Evolutionary conservation across 2,113 vertebrate genomes (phyloP).

Genomic region (Mustela nigripes): DNA sequence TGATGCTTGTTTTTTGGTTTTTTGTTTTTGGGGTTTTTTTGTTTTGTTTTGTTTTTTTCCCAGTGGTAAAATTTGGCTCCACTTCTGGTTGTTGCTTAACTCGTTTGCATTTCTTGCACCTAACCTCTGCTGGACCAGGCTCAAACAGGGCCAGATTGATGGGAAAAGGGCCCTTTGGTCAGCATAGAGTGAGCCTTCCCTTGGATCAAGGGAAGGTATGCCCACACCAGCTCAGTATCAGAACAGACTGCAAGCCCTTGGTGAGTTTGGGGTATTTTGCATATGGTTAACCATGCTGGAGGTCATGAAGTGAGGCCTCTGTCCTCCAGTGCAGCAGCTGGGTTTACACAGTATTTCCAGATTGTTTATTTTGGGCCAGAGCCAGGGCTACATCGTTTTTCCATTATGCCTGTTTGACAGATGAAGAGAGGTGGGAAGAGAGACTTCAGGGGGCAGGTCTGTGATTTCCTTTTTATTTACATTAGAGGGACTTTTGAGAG

Average conservation of each 20-base stretch:
- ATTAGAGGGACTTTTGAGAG: conserved; percentile 80
- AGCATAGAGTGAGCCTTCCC: conserved; percentile 24
- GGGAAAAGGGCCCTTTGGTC: neutral
- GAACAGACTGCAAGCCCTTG: conserved; percentile 66
- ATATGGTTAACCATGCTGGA: conserved; percentile 79
- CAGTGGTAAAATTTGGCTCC: conserved; percentile 9
- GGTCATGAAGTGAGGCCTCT: conserved; percentile 82
- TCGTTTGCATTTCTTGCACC: neutral
- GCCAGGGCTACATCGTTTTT: conserved; percentile 86
- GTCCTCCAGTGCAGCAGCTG: conserved; percentile 82
- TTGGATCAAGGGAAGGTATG: conserved; percentile 68
- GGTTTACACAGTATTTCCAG: conserved; percentile 85
- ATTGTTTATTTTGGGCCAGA: conserved; percentile 85
- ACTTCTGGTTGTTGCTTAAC: conserved; percentile 27
- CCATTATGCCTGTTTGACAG: conserved; percentile 81
- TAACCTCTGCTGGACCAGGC: conserved; percentile 6
- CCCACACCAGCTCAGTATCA: conserved; percentile 65
- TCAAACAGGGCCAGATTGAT: conserved; percentile 60
- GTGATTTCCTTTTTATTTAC: conserved; percentile 83
- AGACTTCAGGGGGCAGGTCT: conserved; percentile 74
- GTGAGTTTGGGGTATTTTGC: conserved; percentile 80
- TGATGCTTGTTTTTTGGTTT: neutral
- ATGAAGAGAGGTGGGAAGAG: conserved; percentile 72
- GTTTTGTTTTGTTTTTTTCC: too few species aligned
- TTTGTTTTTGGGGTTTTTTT: too few species aligned